Percentiles rank a stretch among this genome's conserved stretches.
These are phyloP conservation scores for Enteromius anoplus DNA, from an alignment of 2,797 vertebrate species.

Conservation along the genomic window DNA sequence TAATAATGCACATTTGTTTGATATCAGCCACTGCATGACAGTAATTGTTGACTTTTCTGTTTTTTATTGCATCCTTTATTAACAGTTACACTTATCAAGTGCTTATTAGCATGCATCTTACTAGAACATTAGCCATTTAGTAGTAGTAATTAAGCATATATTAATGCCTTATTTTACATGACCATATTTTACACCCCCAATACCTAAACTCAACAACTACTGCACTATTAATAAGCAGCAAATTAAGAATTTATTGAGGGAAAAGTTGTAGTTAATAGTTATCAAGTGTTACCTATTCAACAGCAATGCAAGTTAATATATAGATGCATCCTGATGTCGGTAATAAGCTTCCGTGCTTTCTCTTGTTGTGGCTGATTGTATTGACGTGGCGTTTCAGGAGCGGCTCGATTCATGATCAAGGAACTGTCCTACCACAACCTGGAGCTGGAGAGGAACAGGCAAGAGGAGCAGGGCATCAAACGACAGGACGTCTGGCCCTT, in stretches of 20 bases:
- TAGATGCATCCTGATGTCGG: background rate
- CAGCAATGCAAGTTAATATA: background rate
- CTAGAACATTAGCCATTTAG: too few relatives aligned
- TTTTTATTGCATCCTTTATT: background rate
- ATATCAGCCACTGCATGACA: background rate
- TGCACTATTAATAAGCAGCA: too few relatives aligned
- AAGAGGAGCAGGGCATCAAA: slow-evolving; percentile 90
- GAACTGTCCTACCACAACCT: slow-evolving; percentile 97
- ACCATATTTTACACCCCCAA: too few relatives aligned
- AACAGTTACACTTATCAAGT: too few relatives aligned
- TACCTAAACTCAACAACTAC: too few relatives aligned
- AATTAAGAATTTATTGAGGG: too few relatives aligned
- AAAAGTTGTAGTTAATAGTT: too few relatives aligned
- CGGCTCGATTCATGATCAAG: slow-evolving; percentile 96
- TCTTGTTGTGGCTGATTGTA: background rate
- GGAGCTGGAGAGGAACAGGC: slow-evolving; percentile 93
- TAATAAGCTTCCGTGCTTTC: too few relatives aligned
- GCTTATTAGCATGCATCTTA: too few relatives aligned
- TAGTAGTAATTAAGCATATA: too few relatives aligned
- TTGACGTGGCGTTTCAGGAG: slow-evolving; percentile 75
- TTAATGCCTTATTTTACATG: too few relatives aligned
- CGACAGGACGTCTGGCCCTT: slow-evolving; percentile 97
- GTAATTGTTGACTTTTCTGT: background rate
- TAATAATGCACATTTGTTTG: background rate
- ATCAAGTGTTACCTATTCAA: background rate